Evolutionary conservation across 2,113 vertebrate species (phyloP), one percentile per base, ranked within the genome.

Genomic region (Lethenteron reissneri): DNA sequence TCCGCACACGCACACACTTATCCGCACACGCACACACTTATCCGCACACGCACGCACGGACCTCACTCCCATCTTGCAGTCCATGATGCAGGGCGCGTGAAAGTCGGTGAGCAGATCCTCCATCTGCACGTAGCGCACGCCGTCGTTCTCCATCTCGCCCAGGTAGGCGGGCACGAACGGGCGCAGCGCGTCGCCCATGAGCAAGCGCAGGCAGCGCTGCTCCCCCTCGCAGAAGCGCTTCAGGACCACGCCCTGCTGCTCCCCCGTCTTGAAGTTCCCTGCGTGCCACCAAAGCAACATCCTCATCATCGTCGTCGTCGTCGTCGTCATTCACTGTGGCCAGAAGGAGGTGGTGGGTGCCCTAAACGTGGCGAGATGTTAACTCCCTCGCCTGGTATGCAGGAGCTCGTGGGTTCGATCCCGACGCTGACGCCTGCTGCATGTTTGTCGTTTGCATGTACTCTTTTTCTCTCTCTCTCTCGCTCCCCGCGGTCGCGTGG

Each of bases 261-360:
- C 82, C 70, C 84, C 82, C 71, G 80, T 78, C 72, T 81, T 81
- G 73, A 87, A 82, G 75, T 85, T 84, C 72, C 84, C 85, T 87
- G 72, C 41, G 15, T 13, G 70, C 2, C 72, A 13, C 15, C 13
- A 15, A 11, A 57, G 15, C 57, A 56, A 69, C 41, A 41, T 41
- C 41, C 5, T 41, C 41, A 41, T 1, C 41, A 41, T 41, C 41
- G 1, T 41, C 41, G 25, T 41, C 25, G 41, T 41, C 41, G 1
- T 41, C 41, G 25, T 41, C 25, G 41, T 41, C 1, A 41, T 41
- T 41, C 41, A 41, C 41, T 41, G 41, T 7, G 41, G 41, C 41
- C 41, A 41, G 41, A 6, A 41, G 41, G 41, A 41, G 41, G 41
- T 41, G 6, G 41, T 41, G 41, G 41, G 41, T 41, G 41, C 6